Percentiles rank a stretch among this genome's conserved stretches.
Conservation (phyloP, 2,113 vertebrate genomes). For the Morone saxatilis region DNA sequence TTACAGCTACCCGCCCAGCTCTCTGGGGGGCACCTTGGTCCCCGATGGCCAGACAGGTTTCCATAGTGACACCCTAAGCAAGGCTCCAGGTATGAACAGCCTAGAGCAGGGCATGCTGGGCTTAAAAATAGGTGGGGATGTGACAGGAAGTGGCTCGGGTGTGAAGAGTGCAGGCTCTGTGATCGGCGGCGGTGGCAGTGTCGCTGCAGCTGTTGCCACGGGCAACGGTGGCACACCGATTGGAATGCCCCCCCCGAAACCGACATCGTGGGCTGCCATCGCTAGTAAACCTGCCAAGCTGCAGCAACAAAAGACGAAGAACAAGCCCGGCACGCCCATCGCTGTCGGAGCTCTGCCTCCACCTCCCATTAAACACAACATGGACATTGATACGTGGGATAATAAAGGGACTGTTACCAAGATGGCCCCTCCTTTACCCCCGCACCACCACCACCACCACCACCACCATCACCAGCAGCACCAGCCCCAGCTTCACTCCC, state of each 20-base stretch:
- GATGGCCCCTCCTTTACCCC: conserved; percentile 86
- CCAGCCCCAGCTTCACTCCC: conserved; percentile 81
- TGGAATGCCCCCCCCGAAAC: conserved; percentile 92
- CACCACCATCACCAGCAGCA: conserved; percentile 82
- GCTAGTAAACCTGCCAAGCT: conserved; percentile 97
- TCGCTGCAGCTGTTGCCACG: conserved; percentile 79
- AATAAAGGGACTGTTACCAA: conserved; percentile 91
- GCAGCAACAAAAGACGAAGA: conserved; percentile 94
- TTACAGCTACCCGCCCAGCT: conserved; percentile 96
- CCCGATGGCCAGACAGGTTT: conserved; percentile 95
- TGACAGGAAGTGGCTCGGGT: conserved; percentile 87
- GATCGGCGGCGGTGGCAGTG: conserved; percentile 82
- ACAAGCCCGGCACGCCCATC: conserved; percentile 88
- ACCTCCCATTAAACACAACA: conserved; percentile 96
- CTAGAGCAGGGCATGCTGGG: conserved; percentile 97
- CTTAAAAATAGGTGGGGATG: conserved; percentile 93
- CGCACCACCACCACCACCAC: conserved; percentile 81
- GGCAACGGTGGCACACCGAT: conserved; percentile 90
- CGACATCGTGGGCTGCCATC: conserved; percentile 97
- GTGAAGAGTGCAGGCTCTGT: conserved; percentile 94
- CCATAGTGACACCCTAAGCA: conserved; percentile 93
- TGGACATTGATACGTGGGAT: conserved; percentile 99
- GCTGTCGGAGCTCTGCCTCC: conserved; percentile 88
- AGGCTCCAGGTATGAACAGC: conserved; percentile 97
- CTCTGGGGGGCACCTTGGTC: conserved; percentile 94